A percentile compares a stretch with the other conserved stretches of the same genome.
Evolutionary conservation across 2,888 invertebrate species (phyloP).

Genomic region (Leptodirus hochenwartii): DNA sequence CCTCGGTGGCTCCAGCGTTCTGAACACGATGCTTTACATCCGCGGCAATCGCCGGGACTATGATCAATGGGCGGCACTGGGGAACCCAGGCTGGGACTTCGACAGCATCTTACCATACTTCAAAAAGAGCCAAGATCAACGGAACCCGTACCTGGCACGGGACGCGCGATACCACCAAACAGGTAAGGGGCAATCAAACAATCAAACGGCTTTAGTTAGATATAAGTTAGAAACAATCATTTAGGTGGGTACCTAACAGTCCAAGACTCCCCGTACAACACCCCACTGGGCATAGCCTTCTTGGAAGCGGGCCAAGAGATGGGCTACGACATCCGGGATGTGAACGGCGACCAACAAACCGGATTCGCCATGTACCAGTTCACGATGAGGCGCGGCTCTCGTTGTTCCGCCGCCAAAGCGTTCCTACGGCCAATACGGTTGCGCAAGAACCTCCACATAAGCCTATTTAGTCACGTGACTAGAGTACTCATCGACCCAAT

Average conservation of each 20-base stretch:
- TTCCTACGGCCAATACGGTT: slow-evolving; percentile 63
- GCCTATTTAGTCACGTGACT: slow-evolving; percentile 64
- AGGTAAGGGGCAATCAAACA: slow-evolving; percentile 34
- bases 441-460: slow-evolving; percentile 64
- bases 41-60: slow-evolving; percentile 75
- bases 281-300: slow-evolving; percentile 69
- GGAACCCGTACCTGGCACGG: slow-evolving; percentile 70
- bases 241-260: slow-evolving; percentile 59
- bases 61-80: slow-evolving; percentile 70
- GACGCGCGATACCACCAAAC: slow-evolving; percentile 51
- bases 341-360: slow-evolving; percentile 74
- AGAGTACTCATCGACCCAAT: slow-evolving; percentile 48
- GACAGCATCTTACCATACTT: slow-evolving; percentile 69
- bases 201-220: not conserved
- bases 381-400: slow-evolving; percentile 69
- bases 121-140: slow-evolving; percentile 72
- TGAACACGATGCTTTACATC: slow-evolving; percentile 84
- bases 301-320: slow-evolving; percentile 81
- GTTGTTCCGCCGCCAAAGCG: slow-evolving; percentile 73
- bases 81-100: slow-evolving; percentile 78
- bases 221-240: slow-evolving; percentile 15
- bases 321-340: slow-evolving; percentile 73
- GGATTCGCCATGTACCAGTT: slow-evolving; percentile 76
- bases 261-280: slow-evolving; percentile 61
- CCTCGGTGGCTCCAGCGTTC: slow-evolving; percentile 69